Percentiles rank a stretch among this genome's conserved stretches.
Evolutionary conservation across 2,888 invertebrate species (phyloP).

Genomic region (Amphimallon solstitiale): DNA sequence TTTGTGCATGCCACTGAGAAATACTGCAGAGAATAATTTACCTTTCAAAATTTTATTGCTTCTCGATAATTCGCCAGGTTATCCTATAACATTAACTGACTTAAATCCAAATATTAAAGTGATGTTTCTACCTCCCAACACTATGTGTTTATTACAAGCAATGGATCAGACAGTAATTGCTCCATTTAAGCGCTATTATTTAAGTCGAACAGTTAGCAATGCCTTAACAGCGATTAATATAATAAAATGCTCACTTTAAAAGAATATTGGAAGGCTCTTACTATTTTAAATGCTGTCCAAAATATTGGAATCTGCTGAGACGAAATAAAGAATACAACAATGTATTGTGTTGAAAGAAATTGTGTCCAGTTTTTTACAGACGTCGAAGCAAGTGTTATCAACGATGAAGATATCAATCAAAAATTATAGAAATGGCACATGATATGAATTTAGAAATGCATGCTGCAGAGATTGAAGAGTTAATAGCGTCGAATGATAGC

Average conservation of each 20-base stretch:
- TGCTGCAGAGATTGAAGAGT: slow-evolving; percentile 2
- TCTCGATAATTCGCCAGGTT: slow-evolving; percentile 4
- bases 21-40: slow-evolving; percentile 6
- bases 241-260: not conserved
- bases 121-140: slow-evolving; percentile 2
- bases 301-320: slow-evolving; percentile 1
- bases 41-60: slow-evolving; percentile 7
- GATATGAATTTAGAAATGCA: not conserved
- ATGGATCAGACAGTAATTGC: not conserved
- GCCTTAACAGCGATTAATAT: not conserved
- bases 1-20: slow-evolving; percentile 1
- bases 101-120: slow-evolving; percentile 1
- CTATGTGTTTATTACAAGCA: not conserved
- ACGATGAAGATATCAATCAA: not conserved
- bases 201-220: not conserved
- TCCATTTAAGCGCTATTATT: not conserved
- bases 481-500: too few species aligned
- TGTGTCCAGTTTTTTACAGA: slow-evolving; percentile 2
- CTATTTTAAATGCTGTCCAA: not conserved
- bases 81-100: not conserved
- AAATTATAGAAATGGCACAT: slow-evolving; percentile 3
- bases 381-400: slow-evolving; percentile 3
- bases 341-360: not conserved
- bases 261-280: not conserved
- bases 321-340: slow-evolving; percentile 4